A percentile compares a stretch with the other conserved stretches of the same genome.
These are phyloP conservation scores for Aldrovandia affinis DNA, from an alignment of 2,797 vertebrate species.

Conservation along the genomic window DNA sequence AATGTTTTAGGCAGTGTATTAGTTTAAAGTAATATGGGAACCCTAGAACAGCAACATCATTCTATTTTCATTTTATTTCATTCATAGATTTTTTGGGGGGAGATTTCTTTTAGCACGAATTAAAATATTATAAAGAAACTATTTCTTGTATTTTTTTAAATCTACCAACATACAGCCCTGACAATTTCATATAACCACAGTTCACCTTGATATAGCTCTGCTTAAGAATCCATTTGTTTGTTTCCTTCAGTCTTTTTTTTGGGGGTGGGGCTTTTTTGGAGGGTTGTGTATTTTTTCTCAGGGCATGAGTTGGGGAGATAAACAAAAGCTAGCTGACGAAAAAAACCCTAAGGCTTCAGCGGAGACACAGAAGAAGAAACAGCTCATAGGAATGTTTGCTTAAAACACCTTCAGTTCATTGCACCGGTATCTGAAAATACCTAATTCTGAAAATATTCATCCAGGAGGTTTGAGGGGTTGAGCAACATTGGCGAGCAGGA, in stretches of 20 bases:
- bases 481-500: conserved; percentile 55
- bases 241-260: not conserved
- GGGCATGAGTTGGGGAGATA: not conserved
- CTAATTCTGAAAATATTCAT: too few relatives aligned
- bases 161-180: conserved; percentile 54
- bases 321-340: conserved; percentile 20
- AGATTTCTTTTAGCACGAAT: conserved; percentile 59
- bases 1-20: too few relatives aligned
- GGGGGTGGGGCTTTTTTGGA: not conserved
- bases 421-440: conserved; percentile 68
- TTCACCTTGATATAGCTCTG: conserved; percentile 49
- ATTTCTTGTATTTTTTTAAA: conserved; percentile 67
- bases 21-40: too few relatives aligned
- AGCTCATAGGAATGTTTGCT: conserved; percentile 80
- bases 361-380: conserved; percentile 54
- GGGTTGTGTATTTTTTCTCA: not conserved
- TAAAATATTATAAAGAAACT: conserved; percentile 67
- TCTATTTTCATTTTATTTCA: too few relatives aligned
- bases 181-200: conserved; percentile 62
- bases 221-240: not conserved
- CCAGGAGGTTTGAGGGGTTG: conserved; percentile 65
- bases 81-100: too few relatives aligned
- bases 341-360: conserved; percentile 29
- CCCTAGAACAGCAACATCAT: too few relatives aligned
- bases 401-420: conserved; percentile 76